Evolutionary conservation across 1,140 invertebrate species (phyloP), one percentile per base, ranked within the genome.

Genomic region (Zaprionus vittiger): DNA sequence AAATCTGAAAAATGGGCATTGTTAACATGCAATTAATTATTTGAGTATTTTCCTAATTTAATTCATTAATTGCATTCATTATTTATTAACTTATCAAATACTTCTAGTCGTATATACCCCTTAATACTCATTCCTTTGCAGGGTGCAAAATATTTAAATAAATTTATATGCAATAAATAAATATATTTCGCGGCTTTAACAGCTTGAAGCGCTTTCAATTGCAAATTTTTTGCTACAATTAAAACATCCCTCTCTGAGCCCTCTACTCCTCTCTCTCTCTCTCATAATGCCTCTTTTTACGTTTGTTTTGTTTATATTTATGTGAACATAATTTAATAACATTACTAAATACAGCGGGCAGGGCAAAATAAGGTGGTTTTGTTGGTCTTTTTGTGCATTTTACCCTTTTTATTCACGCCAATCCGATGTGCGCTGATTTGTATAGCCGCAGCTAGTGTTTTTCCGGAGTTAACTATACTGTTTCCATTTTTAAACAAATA

Each of bases 151-250:
- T 34, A 65, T 62, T 63, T 73, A 80, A 83, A 83, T 79, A 80
- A 86, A 83, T 83, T 83, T 80, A 80, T 83, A 69, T 73, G 68
- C 67, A 77, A 86, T 86, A 89, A 74, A 83, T 83, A 83, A 87
- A 81, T 75, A 69, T 60, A 89, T 61, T 76, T 87, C 80, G 61
- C 77, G 74, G 55, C 66, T 38, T 41, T 55, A 54, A 12, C 38
- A 44, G 59, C 37, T 67, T 75, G 28, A 70, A 70, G 60, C 66
- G 59, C 64, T 80, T 84, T 81, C 52, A 81, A 75, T 75, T 79
- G 63, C 75, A 64, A 56, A 15, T 17, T 63, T 63, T 69, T 54
- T 67, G 59, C 24, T 6, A 28, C 41, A 17, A n/a, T 47, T 47
- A 17, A 9, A 62, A 44, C 54, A 20, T 60, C 24, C 7, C 52